Evolutionary conservation across 2,113 vertebrate species (phyloP).

Genomic region (Dipodomys merriami): DNA sequence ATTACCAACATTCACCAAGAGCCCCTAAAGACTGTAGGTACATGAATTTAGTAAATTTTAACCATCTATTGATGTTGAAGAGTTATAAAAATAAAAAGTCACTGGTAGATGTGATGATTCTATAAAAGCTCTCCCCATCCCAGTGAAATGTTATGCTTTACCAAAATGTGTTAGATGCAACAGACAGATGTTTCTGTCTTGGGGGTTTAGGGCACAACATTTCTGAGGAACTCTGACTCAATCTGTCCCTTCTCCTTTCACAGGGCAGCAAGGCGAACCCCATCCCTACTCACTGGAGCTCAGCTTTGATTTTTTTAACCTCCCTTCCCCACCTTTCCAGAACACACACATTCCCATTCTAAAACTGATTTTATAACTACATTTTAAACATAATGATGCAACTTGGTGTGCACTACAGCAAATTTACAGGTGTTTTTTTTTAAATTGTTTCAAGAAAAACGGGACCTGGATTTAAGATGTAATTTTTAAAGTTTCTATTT

Average conservation of each 20-base stretch:
- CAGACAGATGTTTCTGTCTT: conserved; percentile 76
- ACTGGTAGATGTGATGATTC: conserved; percentile 66
- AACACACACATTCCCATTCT: conserved; percentile 82
- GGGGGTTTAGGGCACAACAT: conserved; percentile 80
- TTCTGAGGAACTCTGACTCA: conserved; percentile 86
- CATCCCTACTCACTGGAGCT: conserved; percentile 86
- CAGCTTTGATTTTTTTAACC: conserved; percentile 84
- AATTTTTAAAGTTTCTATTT: conserved; percentile 85
- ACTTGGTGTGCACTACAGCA: conserved; percentile 80
- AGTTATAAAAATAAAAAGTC: conserved; percentile 54
- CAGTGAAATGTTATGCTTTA: conserved; percentile 71
- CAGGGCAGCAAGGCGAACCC: conserved; percentile 87
- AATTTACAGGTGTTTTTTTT: conserved; percentile 83
- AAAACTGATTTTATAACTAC: conserved; percentile 82
- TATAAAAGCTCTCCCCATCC: conserved; percentile 58
- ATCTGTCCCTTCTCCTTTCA: conserved; percentile 88
- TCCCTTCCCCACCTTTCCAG: conserved; percentile 77
- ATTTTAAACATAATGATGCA: conserved; percentile 82
- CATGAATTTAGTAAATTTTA: conserved; percentile 50
- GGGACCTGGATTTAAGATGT: conserved; percentile 84
- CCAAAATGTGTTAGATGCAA: conserved; percentile 75
- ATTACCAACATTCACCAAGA: conserved; percentile 33
- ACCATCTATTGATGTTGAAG: conserved; percentile 45
- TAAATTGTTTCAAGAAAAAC: conserved; percentile 74
- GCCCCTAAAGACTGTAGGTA: conserved; percentile 39